These are phyloP conservation scores for Andrena hattorfiana DNA, from an alignment of 2,888 invertebrate genomes.

Conservation along the genomic window DNA sequence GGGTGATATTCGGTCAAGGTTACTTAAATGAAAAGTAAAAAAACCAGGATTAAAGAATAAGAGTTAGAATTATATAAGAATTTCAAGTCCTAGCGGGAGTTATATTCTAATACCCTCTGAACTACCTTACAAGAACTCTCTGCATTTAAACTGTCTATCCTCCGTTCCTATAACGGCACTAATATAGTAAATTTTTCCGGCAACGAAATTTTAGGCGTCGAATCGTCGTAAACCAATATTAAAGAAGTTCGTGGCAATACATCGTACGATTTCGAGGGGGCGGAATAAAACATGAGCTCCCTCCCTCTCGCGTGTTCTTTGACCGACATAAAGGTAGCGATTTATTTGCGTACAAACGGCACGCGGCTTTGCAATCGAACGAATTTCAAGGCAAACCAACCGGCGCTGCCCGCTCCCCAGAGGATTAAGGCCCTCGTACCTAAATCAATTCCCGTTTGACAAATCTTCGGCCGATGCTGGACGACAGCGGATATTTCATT, in stretches of 20 bases:
- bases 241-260: constrained; percentile 4
- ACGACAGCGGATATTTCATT: constrained; percentile 79
- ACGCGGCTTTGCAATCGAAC: constrained; percentile 59
- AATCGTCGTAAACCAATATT: constrained; percentile 11
- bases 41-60: background rate
- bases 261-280: constrained; percentile 11
- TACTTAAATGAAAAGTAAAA: background rate
- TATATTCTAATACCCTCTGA: background rate
- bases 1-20: background rate
- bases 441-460: constrained; percentile 81
- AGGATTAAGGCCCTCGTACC: constrained; percentile 76
- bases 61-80: background rate
- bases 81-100: background rate
- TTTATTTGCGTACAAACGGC: constrained; percentile 69
- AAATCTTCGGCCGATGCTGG: constrained; percentile 78
- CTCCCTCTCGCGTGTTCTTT: constrained; percentile 24
- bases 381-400: constrained; percentile 68
- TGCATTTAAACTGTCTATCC: too few species aligned
- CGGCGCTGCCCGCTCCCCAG: constrained; percentile 64
- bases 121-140: too few species aligned
- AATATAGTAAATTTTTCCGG: too few species aligned
- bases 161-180: too few species aligned
- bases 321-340: constrained; percentile 62
- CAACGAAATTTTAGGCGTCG: background rate
- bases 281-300: constrained; percentile 53